phyloP scores from a whole-genome alignment of 2,113 vertebrate species.

The Pachyramphus minor region DNA sequence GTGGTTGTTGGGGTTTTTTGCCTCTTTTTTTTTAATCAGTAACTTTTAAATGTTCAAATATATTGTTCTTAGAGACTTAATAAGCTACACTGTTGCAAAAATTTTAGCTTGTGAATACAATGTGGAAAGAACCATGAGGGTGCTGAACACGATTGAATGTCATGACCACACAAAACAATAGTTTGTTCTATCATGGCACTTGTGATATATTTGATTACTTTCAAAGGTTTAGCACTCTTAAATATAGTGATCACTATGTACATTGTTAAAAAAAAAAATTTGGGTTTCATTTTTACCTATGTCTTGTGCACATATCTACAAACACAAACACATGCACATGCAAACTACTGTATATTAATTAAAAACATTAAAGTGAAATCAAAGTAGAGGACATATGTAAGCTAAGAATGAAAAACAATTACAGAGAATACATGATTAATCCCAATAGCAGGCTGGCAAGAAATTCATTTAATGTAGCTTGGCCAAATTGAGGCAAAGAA shows the following conservation, averaged over 20 bases:
- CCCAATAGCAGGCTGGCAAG: background rate
- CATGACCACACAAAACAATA: background rate
- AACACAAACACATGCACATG: background rate
- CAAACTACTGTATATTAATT: background rate
- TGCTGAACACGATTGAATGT: background rate
- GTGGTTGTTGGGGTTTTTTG: background rate
- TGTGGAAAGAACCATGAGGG: background rate
- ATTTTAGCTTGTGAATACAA: background rate
- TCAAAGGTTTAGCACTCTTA: background rate
- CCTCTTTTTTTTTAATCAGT: background rate
- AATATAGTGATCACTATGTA: background rate
- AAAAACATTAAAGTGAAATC: background rate
- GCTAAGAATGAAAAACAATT: background rate
- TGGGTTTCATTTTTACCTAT: background rate
- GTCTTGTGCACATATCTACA: background rate
- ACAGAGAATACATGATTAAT: background rate
- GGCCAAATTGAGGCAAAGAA: background rate
- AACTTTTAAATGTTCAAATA: background rate
- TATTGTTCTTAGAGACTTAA: background rate
- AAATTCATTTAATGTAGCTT: background rate
- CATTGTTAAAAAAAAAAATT: background rate
- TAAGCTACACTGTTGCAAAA: background rate
- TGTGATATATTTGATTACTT: background rate
- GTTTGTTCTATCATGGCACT: background rate
- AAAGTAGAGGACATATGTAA: background rate